phyloP scores from a whole-genome alignment of 2,888 invertebrate species.

The Anoncus sp. region DNA sequence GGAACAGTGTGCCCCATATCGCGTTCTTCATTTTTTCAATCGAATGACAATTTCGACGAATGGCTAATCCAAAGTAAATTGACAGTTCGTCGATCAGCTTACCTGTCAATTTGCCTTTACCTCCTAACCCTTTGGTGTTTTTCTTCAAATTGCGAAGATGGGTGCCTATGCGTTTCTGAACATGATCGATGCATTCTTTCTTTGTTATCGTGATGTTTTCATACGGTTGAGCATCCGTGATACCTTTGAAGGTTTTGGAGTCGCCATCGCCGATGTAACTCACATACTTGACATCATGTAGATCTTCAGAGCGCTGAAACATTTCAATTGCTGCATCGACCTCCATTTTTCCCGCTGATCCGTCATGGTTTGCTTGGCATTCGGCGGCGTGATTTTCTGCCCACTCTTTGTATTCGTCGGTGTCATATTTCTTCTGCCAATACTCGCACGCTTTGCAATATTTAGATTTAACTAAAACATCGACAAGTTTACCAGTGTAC shows the following conservation, averaged over 20 bases:
- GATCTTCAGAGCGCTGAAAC: conserved; percentile 60
- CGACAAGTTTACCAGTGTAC: conserved; percentile 42
- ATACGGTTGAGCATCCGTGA: conserved; percentile 54
- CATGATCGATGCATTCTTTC: conserved; percentile 60
- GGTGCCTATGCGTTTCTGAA: conserved; percentile 69
- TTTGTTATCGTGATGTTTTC: conserved; percentile 56
- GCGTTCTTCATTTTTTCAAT: conserved; percentile 37
- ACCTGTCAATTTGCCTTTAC: conserved; percentile 55
- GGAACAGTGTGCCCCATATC: conserved; percentile 13
- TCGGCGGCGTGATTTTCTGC: conserved; percentile 25
- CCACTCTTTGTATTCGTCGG: conserved; percentile 53
- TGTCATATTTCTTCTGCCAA: conserved; percentile 38
- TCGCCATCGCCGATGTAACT: conserved; percentile 65
- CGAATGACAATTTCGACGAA: conserved; percentile 54
- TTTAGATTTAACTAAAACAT: conserved; percentile 34
- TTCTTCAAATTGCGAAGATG: conserved; percentile 34
- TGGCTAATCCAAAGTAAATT: conserved; percentile 62
- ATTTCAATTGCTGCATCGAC: conserved; percentile 65
- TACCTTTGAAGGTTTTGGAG: conserved; percentile 61
- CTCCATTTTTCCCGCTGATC: conserved; percentile 66
- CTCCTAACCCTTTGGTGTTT: conserved; percentile 19
- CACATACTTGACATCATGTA: conserved; percentile 49
- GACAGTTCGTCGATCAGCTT: conserved; percentile 59
- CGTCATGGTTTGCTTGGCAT: conserved; percentile 39
- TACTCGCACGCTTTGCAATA: conserved; percentile 39